Percentiles rank a stretch among this genome's conserved stretches.
phyloP scores from a whole-genome alignment of 2,888 invertebrate genomes.

The Xanthia icteritia region DNA sequence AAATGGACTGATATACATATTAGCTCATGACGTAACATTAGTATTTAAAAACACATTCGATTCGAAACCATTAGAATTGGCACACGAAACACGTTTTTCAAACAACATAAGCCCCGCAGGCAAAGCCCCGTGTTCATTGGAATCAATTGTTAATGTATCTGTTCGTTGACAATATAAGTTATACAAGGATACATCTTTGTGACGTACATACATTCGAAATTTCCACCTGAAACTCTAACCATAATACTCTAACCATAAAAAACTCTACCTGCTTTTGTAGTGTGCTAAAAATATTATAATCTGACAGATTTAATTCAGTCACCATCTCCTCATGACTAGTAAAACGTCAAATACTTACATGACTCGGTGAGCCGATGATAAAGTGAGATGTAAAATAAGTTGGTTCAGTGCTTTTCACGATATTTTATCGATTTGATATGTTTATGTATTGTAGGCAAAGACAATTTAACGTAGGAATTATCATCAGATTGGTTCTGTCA shows the following conservation, averaged over 20 bases:
- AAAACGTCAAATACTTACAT: not conserved
- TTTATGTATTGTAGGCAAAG: not conserved
- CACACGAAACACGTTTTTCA: not conserved
- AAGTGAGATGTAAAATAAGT: not conserved
- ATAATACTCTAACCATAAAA: too few species aligned
- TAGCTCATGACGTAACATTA: not conserved
- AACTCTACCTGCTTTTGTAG: too few species aligned
- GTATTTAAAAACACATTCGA: not conserved
- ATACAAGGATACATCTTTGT: not conserved
- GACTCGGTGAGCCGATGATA: not conserved
- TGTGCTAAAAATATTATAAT: not conserved
- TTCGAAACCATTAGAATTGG: not conserved
- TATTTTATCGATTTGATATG: not conserved
- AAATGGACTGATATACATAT: not conserved
- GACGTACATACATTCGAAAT: not conserved
- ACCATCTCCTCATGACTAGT: not conserved
- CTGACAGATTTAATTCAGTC: too few species aligned
- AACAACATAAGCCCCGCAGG: not conserved
- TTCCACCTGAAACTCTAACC: too few species aligned
- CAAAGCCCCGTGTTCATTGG: not conserved
- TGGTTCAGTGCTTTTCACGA: not conserved
- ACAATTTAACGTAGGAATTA: not conserved
- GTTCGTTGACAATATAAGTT: not conserved
- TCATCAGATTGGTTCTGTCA: slow-evolving; percentile 28
- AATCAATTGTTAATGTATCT: not conserved